Base-by-base conservation (phyloP, 2,888 invertebrate genomes). In the Liopterus haemorrhoidalis region DNA sequence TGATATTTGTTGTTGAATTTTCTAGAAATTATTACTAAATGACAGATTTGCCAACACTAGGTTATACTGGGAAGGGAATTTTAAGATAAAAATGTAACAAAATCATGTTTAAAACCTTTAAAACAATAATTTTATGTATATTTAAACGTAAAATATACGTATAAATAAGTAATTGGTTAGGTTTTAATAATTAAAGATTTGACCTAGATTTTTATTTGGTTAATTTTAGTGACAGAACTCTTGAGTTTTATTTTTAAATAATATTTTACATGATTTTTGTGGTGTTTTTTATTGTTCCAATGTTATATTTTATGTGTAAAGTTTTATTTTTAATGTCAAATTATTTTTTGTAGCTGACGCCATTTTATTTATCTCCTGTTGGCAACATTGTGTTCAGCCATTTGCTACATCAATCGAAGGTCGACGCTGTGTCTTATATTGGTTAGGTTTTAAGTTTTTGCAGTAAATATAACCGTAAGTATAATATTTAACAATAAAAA, bases 401-500 rank as follows among this genome's bases (percentile, higher is more conserved):
- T 63, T 59, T 63, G 59, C 59, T 57, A 51, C 48, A 49, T 49
- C 52, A 49, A 43, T 49, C 53, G 61, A 63, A 62, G 61, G 68
- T 67, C 66, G 69, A 66, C 66, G 68, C 66, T 63, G 56, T 57
- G 56, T 59, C 54, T 52, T 56, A 54, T 55, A 59, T 68, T 68
- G 67, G 68, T 70, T 68, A 68, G 67, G 68, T 67, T 67, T 61
- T 61, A 59, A 61, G 57, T 57, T 61, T 62, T 57, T 58, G 55
- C 51, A 41, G 48, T 52, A 54, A 55, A 56, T 59, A 58, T 58
- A 54, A 49, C 52, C 56, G 64, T 65, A 62, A 63, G 67, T 64
- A 56, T 33, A 39, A 24, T 39, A 16, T 45, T 39, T 39, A n/a
- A n/a, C n/a, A n/a, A n/a, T n/a, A n/a, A n/a, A n/a, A n/a, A n/a